Base-by-base conservation (phyloP, 1,140 invertebrate species). In the Agrilus planipennis region DNA sequence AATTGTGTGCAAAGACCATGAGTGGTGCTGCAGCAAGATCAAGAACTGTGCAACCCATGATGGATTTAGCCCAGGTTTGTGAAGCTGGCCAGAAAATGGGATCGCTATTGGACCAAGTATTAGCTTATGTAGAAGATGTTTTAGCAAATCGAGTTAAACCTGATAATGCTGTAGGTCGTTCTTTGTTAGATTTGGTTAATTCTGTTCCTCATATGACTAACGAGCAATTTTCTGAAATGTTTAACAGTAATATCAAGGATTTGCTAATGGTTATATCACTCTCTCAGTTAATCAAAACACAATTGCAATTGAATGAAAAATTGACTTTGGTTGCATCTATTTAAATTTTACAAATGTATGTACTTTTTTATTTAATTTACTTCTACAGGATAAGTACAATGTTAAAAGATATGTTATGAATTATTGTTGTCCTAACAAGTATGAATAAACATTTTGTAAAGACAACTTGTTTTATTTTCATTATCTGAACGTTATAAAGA, bases 191-290 rank as follows among this genome's bases (percentile, higher is more conserved):
- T 63, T 77, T 96, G 56, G 86, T 93, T 20, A 81, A 88, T 63
- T 83, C 85, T 19, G 80, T 93, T 36, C 91, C 92, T 14, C 84
- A 89, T 59, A 89, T 95, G 74, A 76, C 77, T 14, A 73, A 77
- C 23, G 86, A 91, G 57, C 81, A 91, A 57, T 94, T 96, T 64
- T 88, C 90, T 16, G 78, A 88, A 46, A 93, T 95, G 84, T 83
- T 96, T 57, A 94, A 92, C 54, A 85, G 88, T 48, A 92, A 92
- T 61, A 85, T 95, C 55, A 95, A 95, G 67, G 92, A 97, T 73
- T 72, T 96, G 43, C 68, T 97, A 29, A 94, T 96, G 92, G 90
- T 96, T 32, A 81, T 93, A 47, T 93, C 92, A 25, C 69, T 97
- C 17, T 87, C 90, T 6, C 91, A 96, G 60, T 70, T 97, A n/a